Percentiles rank a stretch among this genome's conserved stretches.
Conservation (phyloP, 1,140 invertebrate species). For the Micrasema longulum region DNA sequence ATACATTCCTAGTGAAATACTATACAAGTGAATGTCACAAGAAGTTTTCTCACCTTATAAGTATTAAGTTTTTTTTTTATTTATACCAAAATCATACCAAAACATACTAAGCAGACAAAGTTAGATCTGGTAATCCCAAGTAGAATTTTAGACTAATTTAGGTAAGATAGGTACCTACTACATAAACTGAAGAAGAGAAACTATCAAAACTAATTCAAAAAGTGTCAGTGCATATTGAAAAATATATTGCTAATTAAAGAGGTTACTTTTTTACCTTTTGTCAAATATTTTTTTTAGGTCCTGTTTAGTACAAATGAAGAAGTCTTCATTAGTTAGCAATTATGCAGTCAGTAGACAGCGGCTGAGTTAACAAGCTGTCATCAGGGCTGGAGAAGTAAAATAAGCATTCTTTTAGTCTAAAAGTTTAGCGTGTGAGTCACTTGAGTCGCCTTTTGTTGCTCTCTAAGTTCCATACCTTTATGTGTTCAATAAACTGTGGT, state of each 20-base stretch:
- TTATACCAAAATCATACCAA: too few relatives aligned
- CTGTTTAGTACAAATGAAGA: constrained; percentile 36
- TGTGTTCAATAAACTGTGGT: not conserved
- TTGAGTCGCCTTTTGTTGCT: too few relatives aligned
- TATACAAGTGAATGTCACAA: too few relatives aligned
- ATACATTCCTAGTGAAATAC: too few relatives aligned
- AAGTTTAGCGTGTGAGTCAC: constrained; percentile 11
- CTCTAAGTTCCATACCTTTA: too few relatives aligned
- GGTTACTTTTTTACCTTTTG: constrained; percentile 42
- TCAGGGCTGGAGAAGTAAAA: constrained; percentile 58
- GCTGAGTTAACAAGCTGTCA: constrained; percentile 54
- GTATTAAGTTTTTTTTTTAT: too few relatives aligned
- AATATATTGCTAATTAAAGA: constrained; percentile 18
- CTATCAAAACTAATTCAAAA: not conserved
- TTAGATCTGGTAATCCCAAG: constrained; percentile 8
- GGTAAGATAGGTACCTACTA: not conserved
- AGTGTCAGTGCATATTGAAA: constrained; percentile 29
- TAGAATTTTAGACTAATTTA: not conserved
- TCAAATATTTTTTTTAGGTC: constrained; percentile 35
- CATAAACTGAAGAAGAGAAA: constrained; percentile 13
- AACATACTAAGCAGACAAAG: too few relatives aligned
- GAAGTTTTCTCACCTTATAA: too few relatives aligned
- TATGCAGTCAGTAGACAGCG: constrained; percentile 41
- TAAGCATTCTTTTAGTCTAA: constrained; percentile 33
- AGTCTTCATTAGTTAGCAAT: constrained; percentile 29